Percentiles rank a stretch among this genome's conserved stretches.
These are phyloP conservation scores for Euwallacea similis DNA, from an alignment of 1,140 invertebrate species.

Conservation along the genomic window DNA sequence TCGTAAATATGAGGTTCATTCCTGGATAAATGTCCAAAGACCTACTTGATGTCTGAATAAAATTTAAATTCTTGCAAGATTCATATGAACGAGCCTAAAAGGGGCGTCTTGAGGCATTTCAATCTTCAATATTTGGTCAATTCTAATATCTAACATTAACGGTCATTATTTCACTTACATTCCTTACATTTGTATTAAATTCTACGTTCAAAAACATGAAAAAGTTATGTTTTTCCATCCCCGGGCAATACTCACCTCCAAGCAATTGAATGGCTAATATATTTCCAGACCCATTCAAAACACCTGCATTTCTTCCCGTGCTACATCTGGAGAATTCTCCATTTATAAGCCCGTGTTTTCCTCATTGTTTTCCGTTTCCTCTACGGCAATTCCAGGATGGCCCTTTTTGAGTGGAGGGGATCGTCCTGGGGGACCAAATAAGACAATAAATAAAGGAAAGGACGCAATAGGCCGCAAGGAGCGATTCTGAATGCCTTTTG, in stretches of 20 bases:
- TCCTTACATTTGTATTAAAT: too few relatives aligned
- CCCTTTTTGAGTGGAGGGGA: conserved; percentile 33
- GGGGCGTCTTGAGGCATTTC: too few relatives aligned
- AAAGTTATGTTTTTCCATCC: too few relatives aligned
- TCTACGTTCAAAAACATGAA: too few relatives aligned
- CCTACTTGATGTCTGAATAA: too few relatives aligned
- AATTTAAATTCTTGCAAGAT: too few relatives aligned
- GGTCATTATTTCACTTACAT: too few relatives aligned
- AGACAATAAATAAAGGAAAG: conserved; percentile 50
- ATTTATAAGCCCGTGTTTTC: conserved; percentile 23
- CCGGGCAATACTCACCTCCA: not conserved
- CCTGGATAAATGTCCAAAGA: too few relatives aligned
- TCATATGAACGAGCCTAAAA: too few relatives aligned
- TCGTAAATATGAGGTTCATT: too few relatives aligned
- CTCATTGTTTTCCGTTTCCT: conserved; percentile 33
- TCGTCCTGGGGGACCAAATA: conserved; percentile 42
- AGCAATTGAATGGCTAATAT: not conserved
- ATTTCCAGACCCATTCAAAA: conserved; percentile 15
- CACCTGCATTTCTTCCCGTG: conserved; percentile 13
- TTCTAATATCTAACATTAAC: too few relatives aligned
- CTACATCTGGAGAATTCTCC: conserved; percentile 16
- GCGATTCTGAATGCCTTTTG: conserved; percentile 20
- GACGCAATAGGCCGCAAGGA: conserved; percentile 43
- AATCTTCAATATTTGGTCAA: too few relatives aligned
- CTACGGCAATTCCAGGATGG: conserved; percentile 34